Evolutionary conservation across 2,797 vertebrate genomes (phyloP), one percentile per base, ranked within the genome.

Genomic region (Myotis myotis): DNA sequence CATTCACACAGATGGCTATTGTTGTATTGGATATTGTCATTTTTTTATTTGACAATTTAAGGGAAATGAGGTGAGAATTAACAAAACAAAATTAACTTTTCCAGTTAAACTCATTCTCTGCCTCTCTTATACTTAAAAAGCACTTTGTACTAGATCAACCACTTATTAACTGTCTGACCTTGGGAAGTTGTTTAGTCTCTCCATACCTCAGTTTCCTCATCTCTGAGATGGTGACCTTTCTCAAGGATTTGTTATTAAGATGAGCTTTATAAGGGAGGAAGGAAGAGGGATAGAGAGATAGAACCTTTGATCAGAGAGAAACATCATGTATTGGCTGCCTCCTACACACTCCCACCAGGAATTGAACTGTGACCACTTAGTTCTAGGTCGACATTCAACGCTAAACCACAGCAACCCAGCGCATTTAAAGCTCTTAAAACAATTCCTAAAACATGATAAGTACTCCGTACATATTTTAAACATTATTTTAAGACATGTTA

Each of bases 341-440:
- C 55, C 55, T 60, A 60, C 55, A 60, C 1, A 10, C 55, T 60
- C 23, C 23, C 55, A 60, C 55, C 55, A 60, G 55, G 57, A 60
- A 60, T 60, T 11, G 3, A 60, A 60, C 57, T 60, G 57, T 60
- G 57, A 60, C 10, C 10, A 12, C 23, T 60, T 28, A 60, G 57
- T 25, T 60, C 57, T 25, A 60, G 57, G 57, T 60, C 23, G 23
- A 60, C 3, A 60, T 60, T 60, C 9, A 60, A 28, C 57, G 60
- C 57, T 60, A 60, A 60, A 23, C 57, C 57, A 60, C 57, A 60
- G 57, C 57, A 57, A 60, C 57, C 57, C 57, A 53, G 17, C 76
- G 30, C 64, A 85, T 68, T 94, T 93, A 85, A 79, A 79, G 30
- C 13, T 96, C 22, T 81, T 96, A 53, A 81, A 5, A 76, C 33